Evolutionary conservation across 2,113 vertebrate genomes (phyloP).

Genomic region (Illadopsis cleaveri): DNA sequence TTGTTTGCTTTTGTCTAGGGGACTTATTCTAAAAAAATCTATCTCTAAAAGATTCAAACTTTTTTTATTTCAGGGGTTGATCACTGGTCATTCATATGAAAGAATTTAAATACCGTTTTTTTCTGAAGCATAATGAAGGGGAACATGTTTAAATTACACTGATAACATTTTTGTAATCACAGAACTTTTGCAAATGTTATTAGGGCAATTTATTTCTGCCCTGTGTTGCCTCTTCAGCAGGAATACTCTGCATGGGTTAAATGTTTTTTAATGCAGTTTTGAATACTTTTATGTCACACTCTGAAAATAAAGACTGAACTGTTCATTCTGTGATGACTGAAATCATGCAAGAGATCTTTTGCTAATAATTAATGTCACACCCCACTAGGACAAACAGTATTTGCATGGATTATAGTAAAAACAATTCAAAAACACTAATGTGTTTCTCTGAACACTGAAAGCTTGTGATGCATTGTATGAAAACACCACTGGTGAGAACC

Average conservation of each 20-base stretch:
- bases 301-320: constrained; percentile 40
- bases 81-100: neutral
- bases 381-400: constrained; percentile 34
- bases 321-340: constrained; percentile 28
- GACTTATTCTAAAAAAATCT: neutral
- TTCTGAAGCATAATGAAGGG: neutral
- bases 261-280: constrained; percentile 28
- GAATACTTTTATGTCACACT: neutral
- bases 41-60: neutral
- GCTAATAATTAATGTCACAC: constrained; percentile 64
- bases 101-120: neutral
- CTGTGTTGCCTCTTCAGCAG: neutral
- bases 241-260: constrained; percentile 50
- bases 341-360: constrained; percentile 47
- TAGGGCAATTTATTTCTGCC: constrained; percentile 15
- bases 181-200: neutral
- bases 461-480: constrained; percentile 17
- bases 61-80: neutral
- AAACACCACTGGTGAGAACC: constrained; percentile 50
- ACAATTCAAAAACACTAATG: constrained; percentile 22
- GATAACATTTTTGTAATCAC: neutral
- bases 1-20: neutral
- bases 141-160: neutral
- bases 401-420: constrained; percentile 39
- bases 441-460: constrained; percentile 37